Percentiles rank a stretch among this genome's conserved stretches.
phyloP scores from a whole-genome alignment of 2,888 invertebrate genomes.

The Rutpela maculata region DNA sequence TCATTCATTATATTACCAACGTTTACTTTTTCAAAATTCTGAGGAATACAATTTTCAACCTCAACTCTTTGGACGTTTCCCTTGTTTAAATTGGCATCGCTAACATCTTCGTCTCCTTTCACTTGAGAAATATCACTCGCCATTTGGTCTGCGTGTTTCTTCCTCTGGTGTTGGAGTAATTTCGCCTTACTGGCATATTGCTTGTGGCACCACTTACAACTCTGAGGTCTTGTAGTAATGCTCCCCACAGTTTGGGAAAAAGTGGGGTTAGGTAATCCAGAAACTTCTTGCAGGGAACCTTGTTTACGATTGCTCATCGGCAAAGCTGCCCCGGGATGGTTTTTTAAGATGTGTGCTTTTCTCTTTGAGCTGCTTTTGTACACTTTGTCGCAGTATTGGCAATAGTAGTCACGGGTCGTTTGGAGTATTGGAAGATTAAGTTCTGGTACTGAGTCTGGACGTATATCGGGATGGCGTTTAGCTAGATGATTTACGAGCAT shows the following conservation, averaged over 20 bases:
- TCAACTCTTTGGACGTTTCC: slow-evolving; percentile 18
- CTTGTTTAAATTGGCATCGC: slow-evolving; percentile 15
- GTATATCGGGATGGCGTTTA: slow-evolving; percentile 82
- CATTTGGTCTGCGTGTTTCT: slow-evolving; percentile 77
- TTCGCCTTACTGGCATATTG: slow-evolving; percentile 90
- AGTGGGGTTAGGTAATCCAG: slow-evolving; percentile 78
- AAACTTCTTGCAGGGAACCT: slow-evolving; percentile 62
- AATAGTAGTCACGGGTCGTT: slow-evolving; percentile 87
- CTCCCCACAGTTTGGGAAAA: slow-evolving; percentile 85
- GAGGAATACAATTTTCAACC: slow-evolving; percentile 12
- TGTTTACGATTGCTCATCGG: slow-evolving; percentile 75
- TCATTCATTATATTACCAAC: slow-evolving; percentile 51
- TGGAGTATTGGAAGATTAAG: slow-evolving; percentile 86
- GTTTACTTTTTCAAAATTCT: slow-evolving; percentile 47
- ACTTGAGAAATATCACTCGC: slow-evolving; percentile 43
- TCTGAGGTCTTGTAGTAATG: slow-evolving; percentile 82
- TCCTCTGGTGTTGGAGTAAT: slow-evolving; percentile 82
- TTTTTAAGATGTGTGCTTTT: slow-evolving; percentile 87
- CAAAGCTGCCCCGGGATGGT: slow-evolving; percentile 87
- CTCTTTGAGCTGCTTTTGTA: slow-evolving; percentile 91
- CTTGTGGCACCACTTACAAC: slow-evolving; percentile 88
- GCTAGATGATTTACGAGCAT: slow-evolving; percentile 91
- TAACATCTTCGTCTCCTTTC: slow-evolving; percentile 35
- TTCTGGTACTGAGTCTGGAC: slow-evolving; percentile 82
- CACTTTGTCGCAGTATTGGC: slow-evolving; percentile 88